Conservation (phyloP, 2,797 vertebrate genomes). For the Syngnathus acus region DNA sequence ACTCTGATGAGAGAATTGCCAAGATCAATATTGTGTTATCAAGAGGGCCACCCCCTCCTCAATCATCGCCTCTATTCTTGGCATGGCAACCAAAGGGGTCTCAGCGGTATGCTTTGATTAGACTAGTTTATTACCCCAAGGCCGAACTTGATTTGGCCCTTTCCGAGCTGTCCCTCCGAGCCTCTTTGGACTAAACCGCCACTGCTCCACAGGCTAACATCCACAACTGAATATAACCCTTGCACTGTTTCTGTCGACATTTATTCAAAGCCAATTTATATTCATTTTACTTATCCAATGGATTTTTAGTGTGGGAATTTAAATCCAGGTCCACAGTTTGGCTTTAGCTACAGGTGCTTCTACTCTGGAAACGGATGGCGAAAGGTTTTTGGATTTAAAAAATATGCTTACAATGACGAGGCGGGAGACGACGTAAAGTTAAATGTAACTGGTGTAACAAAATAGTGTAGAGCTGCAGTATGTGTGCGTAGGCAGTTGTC, state of each 20-base stretch:
- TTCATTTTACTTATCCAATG: neutral
- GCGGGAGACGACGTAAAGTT: neutral
- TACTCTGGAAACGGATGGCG: neutral
- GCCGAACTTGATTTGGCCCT: neutral
- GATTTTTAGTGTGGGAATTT: no score
- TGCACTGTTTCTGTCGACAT: neutral
- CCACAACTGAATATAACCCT: neutral
- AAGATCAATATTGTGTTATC: constrained; percentile 11
- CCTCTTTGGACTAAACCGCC: neutral
- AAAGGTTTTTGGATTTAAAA: neutral
- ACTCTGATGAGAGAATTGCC: constrained; percentile 1
- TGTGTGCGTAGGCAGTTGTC: neutral
- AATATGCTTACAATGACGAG: neutral
- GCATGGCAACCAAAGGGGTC: constrained; percentile 2
- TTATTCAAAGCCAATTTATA: neutral
- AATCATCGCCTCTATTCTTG: constrained; percentile 6
- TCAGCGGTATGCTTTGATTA: constrained; percentile 1
- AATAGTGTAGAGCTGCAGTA: neutral
- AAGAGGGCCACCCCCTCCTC: constrained; percentile 1
- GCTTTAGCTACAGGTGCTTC: no score
- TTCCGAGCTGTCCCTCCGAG: neutral
- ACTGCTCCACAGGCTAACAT: neutral
- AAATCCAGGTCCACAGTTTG: no score
- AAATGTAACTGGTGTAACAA: neutral
- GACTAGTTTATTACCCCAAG: neutral